Conservation (phyloP, 2,113 vertebrate species). For the Nematolebias whitei region DNA sequence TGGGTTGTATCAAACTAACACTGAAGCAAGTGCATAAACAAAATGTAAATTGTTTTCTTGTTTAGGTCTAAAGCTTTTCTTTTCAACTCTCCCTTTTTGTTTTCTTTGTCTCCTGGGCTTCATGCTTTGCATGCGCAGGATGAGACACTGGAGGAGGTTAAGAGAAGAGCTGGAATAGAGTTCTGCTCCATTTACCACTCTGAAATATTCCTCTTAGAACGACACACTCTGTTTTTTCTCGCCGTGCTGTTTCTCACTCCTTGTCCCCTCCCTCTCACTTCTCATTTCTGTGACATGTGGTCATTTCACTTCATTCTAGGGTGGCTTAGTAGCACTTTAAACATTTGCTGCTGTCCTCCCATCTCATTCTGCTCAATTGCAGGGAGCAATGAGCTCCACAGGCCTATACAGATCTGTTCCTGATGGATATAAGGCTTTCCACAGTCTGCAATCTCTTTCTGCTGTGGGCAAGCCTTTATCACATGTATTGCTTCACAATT, state of each 20-base stretch:
- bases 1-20: background rate
- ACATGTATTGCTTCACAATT: slow-evolving; percentile 32
- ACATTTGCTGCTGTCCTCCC: slow-evolving; percentile 64
- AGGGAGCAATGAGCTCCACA: slow-evolving; percentile 43
- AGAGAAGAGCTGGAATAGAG: slow-evolving; percentile 76
- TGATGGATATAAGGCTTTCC: slow-evolving; percentile 33
- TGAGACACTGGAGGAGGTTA: slow-evolving; percentile 72
- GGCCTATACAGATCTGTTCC: slow-evolving; percentile 36
- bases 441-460: slow-evolving; percentile 39
- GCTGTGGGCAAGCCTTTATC: slow-evolving; percentile 40
- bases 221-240: slow-evolving; percentile 67
- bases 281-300: slow-evolving; percentile 70
- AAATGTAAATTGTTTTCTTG: slow-evolving; percentile 37
- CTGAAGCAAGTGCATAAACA: slow-evolving; percentile 41
- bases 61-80: slow-evolving; percentile 50
- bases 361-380: slow-evolving; percentile 56
- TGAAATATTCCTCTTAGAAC: slow-evolving; percentile 78
- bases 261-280: slow-evolving; percentile 49
- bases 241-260: slow-evolving; percentile 54
- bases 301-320: slow-evolving; percentile 72
- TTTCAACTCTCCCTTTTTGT: slow-evolving; percentile 34
- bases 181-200: slow-evolving; percentile 80
- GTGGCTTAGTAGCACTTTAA: slow-evolving; percentile 67
- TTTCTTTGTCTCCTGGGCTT: slow-evolving; percentile 70
- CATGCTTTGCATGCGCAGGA: slow-evolving; percentile 74